These are phyloP conservation scores for Acipenser ruthenus DNA, from an alignment of 2,797 vertebrate species.

Conservation along the genomic window DNA sequence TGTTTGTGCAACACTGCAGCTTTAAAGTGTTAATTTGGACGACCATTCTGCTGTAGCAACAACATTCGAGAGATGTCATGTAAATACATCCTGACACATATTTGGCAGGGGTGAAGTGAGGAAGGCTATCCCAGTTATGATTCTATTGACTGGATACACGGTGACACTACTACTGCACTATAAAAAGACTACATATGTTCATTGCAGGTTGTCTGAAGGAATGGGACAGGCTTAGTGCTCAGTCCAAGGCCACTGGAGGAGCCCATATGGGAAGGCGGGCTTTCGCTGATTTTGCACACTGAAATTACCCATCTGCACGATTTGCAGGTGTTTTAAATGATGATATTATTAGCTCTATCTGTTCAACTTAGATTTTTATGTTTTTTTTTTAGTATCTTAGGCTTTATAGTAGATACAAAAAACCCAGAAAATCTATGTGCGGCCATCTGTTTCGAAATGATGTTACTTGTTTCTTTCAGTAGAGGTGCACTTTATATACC, in stretches of 20 bases:
- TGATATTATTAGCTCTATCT: conserved; percentile 96
- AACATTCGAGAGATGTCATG: not conserved
- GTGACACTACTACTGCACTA: conserved; percentile 58
- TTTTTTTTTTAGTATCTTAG: no score
- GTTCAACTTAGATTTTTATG: no score
- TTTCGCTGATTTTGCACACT: conserved; percentile 76
- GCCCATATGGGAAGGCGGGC: conserved; percentile 93
- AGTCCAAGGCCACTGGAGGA: conserved; percentile 62
- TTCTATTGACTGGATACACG: conserved; percentile 69
- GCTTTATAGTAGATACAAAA: no score
- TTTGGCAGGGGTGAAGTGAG: conserved; percentile 26
- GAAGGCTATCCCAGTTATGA: conserved; percentile 35
- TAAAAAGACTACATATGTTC: conserved; percentile 75
- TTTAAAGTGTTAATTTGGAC: no score
- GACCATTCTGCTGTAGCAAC: no score
- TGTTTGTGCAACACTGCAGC: no score
- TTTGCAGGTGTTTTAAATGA: conserved; percentile 98
- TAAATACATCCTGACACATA: conserved; percentile 29
- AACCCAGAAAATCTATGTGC: no score
- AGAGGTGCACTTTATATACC: no score
- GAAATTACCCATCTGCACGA: conserved; percentile 93
- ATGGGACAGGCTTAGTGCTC: conserved; percentile 60
- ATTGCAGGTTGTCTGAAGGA: conserved; percentile 71
- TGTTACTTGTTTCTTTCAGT: conserved; percentile 22
- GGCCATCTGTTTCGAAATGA: no score